phyloP scores from a whole-genome alignment of 2,797 vertebrate species.

The Eidolon dupreanum region DNA sequence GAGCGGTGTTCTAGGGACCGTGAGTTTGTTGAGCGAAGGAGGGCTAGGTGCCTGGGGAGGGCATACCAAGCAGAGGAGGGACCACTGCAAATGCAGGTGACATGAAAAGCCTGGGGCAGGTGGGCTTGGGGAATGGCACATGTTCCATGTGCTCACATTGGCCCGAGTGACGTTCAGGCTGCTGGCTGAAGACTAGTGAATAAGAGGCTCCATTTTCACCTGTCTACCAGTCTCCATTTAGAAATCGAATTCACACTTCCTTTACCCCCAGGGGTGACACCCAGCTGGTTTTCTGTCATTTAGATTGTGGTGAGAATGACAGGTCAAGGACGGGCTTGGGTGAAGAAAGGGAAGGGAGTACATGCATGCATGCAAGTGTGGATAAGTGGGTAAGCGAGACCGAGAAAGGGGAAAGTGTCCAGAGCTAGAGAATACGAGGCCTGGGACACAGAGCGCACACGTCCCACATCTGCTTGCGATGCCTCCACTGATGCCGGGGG shows the following conservation, averaged over 20 bases:
- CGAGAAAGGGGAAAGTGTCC: not conserved
- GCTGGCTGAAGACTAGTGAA: not conserved
- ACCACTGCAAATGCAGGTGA: not conserved
- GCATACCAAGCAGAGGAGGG: not conserved
- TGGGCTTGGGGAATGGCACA: not conserved
- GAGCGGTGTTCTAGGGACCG: not conserved
- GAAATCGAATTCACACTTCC: not conserved
- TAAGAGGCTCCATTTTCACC: not conserved
- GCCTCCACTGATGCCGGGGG: not conserved
- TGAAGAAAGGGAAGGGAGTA: not conserved
- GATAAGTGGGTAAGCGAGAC: not conserved
- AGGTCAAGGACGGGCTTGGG: not conserved
- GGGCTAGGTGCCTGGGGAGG: not conserved
- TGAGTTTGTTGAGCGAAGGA: not conserved
- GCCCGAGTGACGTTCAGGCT: not conserved
- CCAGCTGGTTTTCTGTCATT: not conserved
- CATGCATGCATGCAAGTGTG: not conserved
- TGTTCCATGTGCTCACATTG: not conserved
- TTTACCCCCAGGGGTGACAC: not conserved
- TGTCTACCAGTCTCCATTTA: not conserved
- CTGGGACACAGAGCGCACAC: not conserved
- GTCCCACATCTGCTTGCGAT: not conserved
- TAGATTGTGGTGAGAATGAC: not conserved
- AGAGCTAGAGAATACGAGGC: not conserved
- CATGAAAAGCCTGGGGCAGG: not conserved